Evolutionary conservation across 2,888 invertebrate species (phyloP).

Genomic region (Ptychoptera contaminata): DNA sequence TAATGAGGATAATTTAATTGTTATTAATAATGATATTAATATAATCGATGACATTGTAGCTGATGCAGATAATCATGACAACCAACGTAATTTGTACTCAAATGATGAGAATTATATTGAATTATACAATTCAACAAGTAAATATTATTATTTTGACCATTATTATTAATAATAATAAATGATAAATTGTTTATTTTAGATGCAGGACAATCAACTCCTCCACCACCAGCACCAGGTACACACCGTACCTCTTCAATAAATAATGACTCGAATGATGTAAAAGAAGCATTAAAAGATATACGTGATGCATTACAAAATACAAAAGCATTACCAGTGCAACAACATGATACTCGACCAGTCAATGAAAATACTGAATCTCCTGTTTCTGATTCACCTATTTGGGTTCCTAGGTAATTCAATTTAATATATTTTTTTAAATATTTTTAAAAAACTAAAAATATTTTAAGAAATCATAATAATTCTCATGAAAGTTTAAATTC

Average conservation of each 20-base stretch:
- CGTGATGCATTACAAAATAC: constrained; percentile 57
- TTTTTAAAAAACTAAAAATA: background rate
- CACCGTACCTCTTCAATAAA: constrained; percentile 38
- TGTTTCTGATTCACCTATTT: constrained; percentile 44
- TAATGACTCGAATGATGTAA: constrained; percentile 11
- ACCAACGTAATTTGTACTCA: too few species aligned
- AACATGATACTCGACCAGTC: constrained; percentile 11
- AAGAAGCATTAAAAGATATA: constrained; percentile 58
- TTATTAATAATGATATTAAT: background rate
- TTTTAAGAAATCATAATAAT: constrained; percentile 12
- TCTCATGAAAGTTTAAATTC: constrained; percentile 3
- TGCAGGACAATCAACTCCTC: constrained; percentile 32
- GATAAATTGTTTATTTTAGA: background rate
- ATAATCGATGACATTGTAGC: constrained; percentile 12
- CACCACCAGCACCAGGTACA: constrained; percentile 61
- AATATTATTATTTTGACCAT: too few species aligned
- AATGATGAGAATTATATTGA: too few species aligned
- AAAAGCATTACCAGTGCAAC: constrained; percentile 32
- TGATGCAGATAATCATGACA: too few species aligned
- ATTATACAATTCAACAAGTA: too few species aligned
- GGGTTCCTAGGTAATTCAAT: constrained; percentile 47
- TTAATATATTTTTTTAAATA: constrained; percentile 3
- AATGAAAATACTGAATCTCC: constrained; percentile 31
- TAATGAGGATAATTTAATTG: background rate
- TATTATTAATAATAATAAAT: too few species aligned